phyloP scores from a whole-genome alignment of 1,140 invertebrate genomes.

The Polypedilum vanderplanki region DNA sequence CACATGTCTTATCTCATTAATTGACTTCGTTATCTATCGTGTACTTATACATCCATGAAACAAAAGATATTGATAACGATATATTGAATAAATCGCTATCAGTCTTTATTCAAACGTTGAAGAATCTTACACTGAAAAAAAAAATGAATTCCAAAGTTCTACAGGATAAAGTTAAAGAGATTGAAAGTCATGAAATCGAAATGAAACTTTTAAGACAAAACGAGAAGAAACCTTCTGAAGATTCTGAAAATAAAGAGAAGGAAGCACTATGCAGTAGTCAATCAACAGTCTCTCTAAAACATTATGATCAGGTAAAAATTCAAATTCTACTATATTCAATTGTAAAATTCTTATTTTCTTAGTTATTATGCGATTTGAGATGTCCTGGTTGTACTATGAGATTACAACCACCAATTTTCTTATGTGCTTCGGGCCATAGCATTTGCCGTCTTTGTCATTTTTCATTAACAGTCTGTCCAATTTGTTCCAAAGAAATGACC shows the following conservation, averaged over 20 bases:
- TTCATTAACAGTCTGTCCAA: conserved; percentile 40
- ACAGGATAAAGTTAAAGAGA: neutral
- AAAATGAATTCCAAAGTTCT: conserved; percentile 9
- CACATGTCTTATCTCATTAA: neutral
- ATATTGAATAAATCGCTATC: neutral
- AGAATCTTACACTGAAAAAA: neutral
- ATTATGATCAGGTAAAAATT: conserved; percentile 25
- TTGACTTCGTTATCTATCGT: neutral
- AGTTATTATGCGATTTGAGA: conserved; percentile 34
- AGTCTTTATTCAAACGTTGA: neutral
- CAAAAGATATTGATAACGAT: neutral
- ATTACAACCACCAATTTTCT: conserved; percentile 40
- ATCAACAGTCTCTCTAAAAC: neutral
- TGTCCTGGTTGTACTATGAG: conserved; percentile 42
- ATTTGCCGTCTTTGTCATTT: conserved; percentile 41
- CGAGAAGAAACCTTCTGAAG: neutral
- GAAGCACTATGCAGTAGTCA: neutral
- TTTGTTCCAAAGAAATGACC: conserved; percentile 41
- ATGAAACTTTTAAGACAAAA: neutral
- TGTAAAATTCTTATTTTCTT: neutral
- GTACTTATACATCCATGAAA: no score
- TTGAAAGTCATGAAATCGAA: neutral
- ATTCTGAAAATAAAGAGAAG: neutral
- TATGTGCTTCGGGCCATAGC: conserved; percentile 42
- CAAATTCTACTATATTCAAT: neutral